Evolutionary conservation across 1,140 invertebrate genomes (phyloP), one percentile per base, ranked within the genome.

Genomic region (Panulirus ornatus): DNA sequence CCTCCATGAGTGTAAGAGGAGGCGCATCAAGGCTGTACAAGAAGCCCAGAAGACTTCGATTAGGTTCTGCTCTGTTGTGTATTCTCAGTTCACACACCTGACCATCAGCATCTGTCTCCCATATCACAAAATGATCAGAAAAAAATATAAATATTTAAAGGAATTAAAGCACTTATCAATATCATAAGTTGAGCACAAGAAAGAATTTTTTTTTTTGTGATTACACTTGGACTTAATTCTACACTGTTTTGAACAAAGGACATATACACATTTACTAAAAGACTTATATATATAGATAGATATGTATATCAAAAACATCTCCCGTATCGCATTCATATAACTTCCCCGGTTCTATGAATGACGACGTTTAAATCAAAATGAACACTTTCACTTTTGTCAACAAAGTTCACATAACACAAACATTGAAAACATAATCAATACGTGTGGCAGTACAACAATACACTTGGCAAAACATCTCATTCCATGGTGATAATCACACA

Each of bases 271-370:
- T n/a, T n/a, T n/a, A n/a, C n/a, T n/a, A n/a, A n/a, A n/a, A n/a
- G n/a, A n/a, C n/a, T n/a, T n/a, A 36, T 58, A 54, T 22, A 82
- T 34, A 58, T 22, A 1, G 19, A 19, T 58, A 19, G 11, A 58
- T n/a, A 58, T 9, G 0, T 66, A 30, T 6, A 30, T 66, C 27
- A 1, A 66, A 9, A 66, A 66, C 30, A 30, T 66, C 58, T 66
- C 58, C 58, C 30, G 8, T 22, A 66, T 58, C 75, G 85, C 85
- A 87, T 87, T 87, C 85, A 58, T 87, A 79, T 66, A 87, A 87
- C 85, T 87, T 87, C 85, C 85, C 85, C 85, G 34, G 85, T 87
- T 87, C 38, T 87, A 63, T 63, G 85, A 87, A 87, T 87, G 85
- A 9, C 85, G 54, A 42, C 14, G 6, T 27, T 2, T 36, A 73